Percentiles rank a stretch among this genome's conserved stretches.
Evolutionary conservation across 2,888 invertebrate genomes (phyloP).

Genomic region (Syrista parreyssii): DNA sequence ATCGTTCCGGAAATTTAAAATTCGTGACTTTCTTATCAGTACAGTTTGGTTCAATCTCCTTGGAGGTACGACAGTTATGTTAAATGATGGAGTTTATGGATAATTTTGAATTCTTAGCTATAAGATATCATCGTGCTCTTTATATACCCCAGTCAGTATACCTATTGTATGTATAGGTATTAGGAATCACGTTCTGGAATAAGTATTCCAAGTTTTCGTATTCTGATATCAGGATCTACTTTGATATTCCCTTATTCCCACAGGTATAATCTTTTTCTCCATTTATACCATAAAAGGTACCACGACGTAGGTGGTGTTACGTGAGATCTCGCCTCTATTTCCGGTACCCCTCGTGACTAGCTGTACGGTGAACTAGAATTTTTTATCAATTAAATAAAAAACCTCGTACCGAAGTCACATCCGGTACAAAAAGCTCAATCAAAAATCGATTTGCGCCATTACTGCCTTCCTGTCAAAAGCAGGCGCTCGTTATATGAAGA

Average conservation of each 20-base stretch:
- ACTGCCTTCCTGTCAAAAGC: neutral
- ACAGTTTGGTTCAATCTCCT: neutral
- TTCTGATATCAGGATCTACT: neutral
- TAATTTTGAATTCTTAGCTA: neutral
- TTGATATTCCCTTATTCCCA: neutral
- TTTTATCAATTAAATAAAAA: neutral
- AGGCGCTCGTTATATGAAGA: neutral
- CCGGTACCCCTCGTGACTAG: neutral
- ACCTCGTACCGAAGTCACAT: neutral
- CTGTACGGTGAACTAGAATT: neutral
- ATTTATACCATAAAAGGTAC: neutral
- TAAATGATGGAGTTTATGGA: neutral
- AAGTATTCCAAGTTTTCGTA: neutral
- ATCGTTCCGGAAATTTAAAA: neutral
- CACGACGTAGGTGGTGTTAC: neutral
- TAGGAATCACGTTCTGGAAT: neutral
- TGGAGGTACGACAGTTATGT: neutral
- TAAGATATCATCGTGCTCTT: neutral
- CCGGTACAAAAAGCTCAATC: conserved; percentile 4
- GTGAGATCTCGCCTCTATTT: neutral
- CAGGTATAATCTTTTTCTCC: neutral
- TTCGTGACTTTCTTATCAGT: neutral
- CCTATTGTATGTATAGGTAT: neutral
- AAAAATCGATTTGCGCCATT: conserved; percentile 20
- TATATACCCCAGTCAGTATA: neutral